phyloP scores from a whole-genome alignment of 2,113 vertebrate genomes.

The Cacatua alba region DNA sequence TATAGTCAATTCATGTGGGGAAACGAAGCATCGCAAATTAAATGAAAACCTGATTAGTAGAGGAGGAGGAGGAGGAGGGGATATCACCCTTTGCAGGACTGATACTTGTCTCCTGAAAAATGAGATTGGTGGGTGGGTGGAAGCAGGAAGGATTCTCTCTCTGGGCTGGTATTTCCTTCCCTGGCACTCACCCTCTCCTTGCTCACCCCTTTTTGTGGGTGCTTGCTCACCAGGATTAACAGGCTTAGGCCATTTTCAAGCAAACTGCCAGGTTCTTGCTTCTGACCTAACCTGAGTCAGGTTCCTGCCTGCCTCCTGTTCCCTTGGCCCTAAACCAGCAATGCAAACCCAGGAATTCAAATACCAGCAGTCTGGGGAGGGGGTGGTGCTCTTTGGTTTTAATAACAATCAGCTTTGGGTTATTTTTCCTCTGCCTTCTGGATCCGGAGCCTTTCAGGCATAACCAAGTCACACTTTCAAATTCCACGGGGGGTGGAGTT shows the following conservation, averaged over 20 bases:
- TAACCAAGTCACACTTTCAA: neutral
- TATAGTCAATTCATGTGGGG: neutral
- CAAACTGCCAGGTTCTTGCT: neutral
- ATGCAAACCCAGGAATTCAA: slow-evolving; percentile 31
- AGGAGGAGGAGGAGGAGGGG: neutral
- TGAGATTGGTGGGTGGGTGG: neutral
- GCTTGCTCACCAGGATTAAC: neutral
- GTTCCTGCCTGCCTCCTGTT: neutral
- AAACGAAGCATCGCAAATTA: slow-evolving; percentile 3
- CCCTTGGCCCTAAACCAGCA: slow-evolving; percentile 23
- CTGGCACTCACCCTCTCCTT: neutral
- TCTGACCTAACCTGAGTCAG: neutral
- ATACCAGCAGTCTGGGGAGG: neutral
- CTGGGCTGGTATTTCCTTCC: neutral
- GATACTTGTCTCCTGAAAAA: neutral
- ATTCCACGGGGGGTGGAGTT: neutral
- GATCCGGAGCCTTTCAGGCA: neutral
- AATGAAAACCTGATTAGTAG: neutral
- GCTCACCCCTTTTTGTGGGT: neutral
- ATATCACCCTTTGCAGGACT: neutral
- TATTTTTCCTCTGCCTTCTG: slow-evolving; percentile 8
- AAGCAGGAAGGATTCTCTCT: neutral
- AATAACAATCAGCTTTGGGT: neutral
- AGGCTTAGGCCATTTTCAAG: neutral
- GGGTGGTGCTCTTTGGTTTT: neutral